Evolutionary conservation across 2,888 invertebrate genomes (phyloP).

Genomic region (Oxyteleia sp.): DNA sequence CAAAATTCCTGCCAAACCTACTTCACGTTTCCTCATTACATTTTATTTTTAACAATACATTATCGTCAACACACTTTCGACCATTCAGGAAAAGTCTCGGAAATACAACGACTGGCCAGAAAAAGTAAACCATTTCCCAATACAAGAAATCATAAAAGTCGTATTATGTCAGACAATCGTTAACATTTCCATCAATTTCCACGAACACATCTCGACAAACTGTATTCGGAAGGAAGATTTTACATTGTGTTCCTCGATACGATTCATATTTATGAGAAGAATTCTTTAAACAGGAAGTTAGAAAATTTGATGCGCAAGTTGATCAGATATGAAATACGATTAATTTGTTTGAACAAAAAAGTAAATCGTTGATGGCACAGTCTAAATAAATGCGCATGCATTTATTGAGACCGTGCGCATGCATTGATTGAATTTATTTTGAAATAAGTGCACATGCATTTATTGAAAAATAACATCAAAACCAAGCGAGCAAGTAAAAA

Average conservation of each 20-base stretch:
- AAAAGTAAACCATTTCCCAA: background rate
- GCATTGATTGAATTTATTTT: too few species aligned
- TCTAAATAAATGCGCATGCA: too few species aligned
- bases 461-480: too few species aligned
- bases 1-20: constrained; percentile 46
- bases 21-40: constrained; percentile 28
- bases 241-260: background rate
- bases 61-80: background rate
- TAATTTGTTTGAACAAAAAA: too few species aligned
- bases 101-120: background rate
- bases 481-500: too few species aligned
- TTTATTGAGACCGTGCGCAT: too few species aligned
- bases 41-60: constrained; percentile 51
- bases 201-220: background rate
- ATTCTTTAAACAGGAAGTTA: background rate
- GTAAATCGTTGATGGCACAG: background rate
- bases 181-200: background rate
- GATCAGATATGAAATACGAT: background rate
- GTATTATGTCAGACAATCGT: too few species aligned
- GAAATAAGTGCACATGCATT: too few species aligned
- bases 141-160: background rate
- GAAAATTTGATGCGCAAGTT: background rate
- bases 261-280: background rate
- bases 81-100: background rate
- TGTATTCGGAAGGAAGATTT: background rate